Percentiles rank a stretch among this genome's conserved stretches.
Conservation (phyloP, 2,888 invertebrate species). For the Tachystola acroxantha region DNA sequence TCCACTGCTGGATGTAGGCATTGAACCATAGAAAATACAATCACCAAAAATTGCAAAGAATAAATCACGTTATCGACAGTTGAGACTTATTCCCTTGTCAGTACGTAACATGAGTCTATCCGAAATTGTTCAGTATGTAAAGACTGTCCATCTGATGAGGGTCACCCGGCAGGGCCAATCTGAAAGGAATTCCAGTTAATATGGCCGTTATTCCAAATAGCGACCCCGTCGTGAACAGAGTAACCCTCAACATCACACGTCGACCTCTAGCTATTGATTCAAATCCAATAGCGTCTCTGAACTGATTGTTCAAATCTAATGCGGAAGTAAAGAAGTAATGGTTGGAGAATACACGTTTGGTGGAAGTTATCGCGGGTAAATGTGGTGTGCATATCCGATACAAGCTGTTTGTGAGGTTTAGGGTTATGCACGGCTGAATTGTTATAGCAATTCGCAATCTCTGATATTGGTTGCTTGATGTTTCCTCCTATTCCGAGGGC, state of each 20-base stretch:
- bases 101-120: slow-evolving; percentile 38
- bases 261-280: background rate
- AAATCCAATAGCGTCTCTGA: slow-evolving; percentile 18
- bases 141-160: slow-evolving; percentile 66
- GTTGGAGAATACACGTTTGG: slow-evolving; percentile 6
- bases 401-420: slow-evolving; percentile 25
- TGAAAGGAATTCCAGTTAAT: slow-evolving; percentile 63
- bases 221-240: slow-evolving; percentile 26
- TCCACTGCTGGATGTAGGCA: no score
- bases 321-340: slow-evolving; percentile 16
- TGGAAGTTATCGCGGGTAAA: slow-evolving; percentile 13
- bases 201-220: slow-evolving; percentile 48
- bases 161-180: slow-evolving; percentile 49
- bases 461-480: slow-evolving; percentile 22
- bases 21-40: no score
- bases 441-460: slow-evolving; percentile 23
- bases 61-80: slow-evolving; percentile 5
- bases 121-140: slow-evolving; percentile 61
- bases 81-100: slow-evolving; percentile 19
- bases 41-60: no score
- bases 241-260: slow-evolving; percentile 11
- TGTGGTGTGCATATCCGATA: slow-evolving; percentile 19
- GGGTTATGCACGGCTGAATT: slow-evolving; percentile 26
- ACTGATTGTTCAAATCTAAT: background rate
- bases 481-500: no score